Percentiles rank a stretch among this genome's conserved stretches.
phyloP scores from a whole-genome alignment of 2,113 vertebrate genomes.

The Cichladusa arquata region DNA sequence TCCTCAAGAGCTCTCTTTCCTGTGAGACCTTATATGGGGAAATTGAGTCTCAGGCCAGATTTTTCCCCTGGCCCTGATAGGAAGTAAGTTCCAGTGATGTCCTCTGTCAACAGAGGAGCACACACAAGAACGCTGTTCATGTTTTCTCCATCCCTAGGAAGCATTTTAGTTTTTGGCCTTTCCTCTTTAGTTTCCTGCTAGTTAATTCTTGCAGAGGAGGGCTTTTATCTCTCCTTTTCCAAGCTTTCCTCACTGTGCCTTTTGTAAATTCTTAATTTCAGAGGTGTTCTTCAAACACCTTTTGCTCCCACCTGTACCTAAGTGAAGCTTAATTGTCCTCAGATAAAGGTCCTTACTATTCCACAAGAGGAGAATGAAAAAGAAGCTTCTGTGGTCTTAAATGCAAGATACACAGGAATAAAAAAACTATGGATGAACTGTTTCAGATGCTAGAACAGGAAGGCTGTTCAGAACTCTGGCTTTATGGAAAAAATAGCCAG shows the following conservation, averaged over 20 bases:
- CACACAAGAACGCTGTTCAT: neutral
- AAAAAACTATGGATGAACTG: neutral
- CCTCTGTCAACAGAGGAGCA: neutral
- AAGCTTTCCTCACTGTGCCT: neutral
- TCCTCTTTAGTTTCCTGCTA: neutral
- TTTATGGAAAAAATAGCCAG: constrained; percentile 50
- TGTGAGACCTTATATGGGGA: neutral
- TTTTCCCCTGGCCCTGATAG: neutral
- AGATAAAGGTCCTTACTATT: neutral
- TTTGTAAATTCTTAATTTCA: neutral
- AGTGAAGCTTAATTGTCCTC: neutral
- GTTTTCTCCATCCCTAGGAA: neutral
- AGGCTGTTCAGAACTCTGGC: constrained; percentile 23
- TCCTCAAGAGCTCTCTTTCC: neutral
- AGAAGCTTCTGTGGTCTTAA: neutral
- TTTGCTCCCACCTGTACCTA: neutral
- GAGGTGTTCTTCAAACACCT: neutral
- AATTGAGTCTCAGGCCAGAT: neutral
- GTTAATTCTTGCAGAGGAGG: neutral
- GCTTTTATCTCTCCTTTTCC: neutral
- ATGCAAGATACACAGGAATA: neutral
- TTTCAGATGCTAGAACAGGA: constrained; percentile 14
- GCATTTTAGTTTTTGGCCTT: neutral
- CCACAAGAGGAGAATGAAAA: neutral
- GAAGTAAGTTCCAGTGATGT: neutral